These are phyloP conservation scores for Chydorus sphaericus DNA, from an alignment of 2,888 invertebrate genomes.

Conservation along the genomic window DNA sequence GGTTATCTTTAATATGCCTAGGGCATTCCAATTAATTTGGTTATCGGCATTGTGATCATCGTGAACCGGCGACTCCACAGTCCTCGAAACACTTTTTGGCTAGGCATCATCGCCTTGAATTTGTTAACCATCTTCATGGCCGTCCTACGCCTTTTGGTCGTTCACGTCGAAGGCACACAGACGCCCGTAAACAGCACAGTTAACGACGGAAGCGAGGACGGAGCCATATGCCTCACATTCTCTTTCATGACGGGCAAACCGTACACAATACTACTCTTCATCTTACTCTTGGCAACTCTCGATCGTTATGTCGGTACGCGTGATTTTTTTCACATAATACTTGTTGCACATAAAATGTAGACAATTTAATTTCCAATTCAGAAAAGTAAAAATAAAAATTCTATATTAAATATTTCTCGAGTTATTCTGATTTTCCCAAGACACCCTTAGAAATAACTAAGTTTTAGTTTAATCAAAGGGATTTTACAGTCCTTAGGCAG, in stretches of 20 bases:
- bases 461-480: no score
- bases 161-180: background rate
- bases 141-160: background rate
- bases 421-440: no score
- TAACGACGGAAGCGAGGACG: background rate
- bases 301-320: background rate
- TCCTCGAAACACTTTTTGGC: background rate
- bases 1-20: no score
- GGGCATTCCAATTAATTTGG: background rate
- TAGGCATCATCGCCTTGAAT: background rate
- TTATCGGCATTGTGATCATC: background rate
- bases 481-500: no score
- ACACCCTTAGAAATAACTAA: no score
- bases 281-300: background rate
- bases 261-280: background rate
- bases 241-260: background rate
- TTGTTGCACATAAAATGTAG: no score
- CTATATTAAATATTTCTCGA: no score
- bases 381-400: no score
- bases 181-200: background rate
- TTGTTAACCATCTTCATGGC: background rate
- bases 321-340: background rate
- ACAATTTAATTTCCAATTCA: no score
- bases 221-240: background rate
- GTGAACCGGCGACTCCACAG: background rate